Percentiles rank a stretch among this genome's conserved stretches.
phyloP scores from a whole-genome alignment of 2,113 vertebrate genomes.

The Athene noctua region DNA sequence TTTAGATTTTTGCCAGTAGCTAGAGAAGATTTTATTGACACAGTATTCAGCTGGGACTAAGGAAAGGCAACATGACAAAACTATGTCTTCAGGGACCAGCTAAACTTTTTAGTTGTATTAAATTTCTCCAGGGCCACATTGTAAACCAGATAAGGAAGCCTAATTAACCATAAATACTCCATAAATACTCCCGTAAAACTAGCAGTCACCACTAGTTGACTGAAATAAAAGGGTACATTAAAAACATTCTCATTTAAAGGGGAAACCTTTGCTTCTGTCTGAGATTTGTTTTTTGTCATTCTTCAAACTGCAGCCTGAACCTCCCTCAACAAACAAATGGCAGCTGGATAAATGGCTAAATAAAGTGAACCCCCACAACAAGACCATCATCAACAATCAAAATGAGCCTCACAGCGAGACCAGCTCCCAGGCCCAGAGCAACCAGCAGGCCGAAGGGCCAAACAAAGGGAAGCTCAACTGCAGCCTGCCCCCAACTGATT shows the following conservation, averaged over 20 bases:
- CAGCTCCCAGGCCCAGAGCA: slow-evolving; percentile 73
- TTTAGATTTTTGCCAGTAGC: slow-evolving; percentile 58
- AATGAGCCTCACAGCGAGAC: slow-evolving; percentile 81
- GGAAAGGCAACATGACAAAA: slow-evolving; percentile 62
- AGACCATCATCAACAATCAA: slow-evolving; percentile 87
- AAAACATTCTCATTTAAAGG: neutral
- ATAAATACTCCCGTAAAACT: slow-evolving; percentile 62
- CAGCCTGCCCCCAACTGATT: slow-evolving; percentile 66
- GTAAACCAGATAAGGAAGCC: slow-evolving; percentile 68
- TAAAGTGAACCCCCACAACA: slow-evolving; percentile 95
- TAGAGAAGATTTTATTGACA: slow-evolving; percentile 65
- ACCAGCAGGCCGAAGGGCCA: slow-evolving; percentile 72
- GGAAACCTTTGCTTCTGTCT: slow-evolving; percentile 3
- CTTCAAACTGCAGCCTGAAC: slow-evolving; percentile 83
- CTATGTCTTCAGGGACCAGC: slow-evolving; percentile 54
- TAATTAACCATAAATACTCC: slow-evolving; percentile 71
- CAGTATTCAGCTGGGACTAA: slow-evolving; percentile 46
- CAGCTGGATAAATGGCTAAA: slow-evolving; percentile 96
- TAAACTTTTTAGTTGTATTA: slow-evolving; percentile 68
- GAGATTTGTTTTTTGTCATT: neutral
- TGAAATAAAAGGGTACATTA: slow-evolving; percentile 31
- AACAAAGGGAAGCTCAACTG: slow-evolving; percentile 80
- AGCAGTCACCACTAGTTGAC: slow-evolving; percentile 40
- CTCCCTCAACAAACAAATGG: slow-evolving; percentile 93
- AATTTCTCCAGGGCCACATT: slow-evolving; percentile 60